Conservation (phyloP, 2,113 vertebrate genomes). For the Melanocharis versteri region DNA sequence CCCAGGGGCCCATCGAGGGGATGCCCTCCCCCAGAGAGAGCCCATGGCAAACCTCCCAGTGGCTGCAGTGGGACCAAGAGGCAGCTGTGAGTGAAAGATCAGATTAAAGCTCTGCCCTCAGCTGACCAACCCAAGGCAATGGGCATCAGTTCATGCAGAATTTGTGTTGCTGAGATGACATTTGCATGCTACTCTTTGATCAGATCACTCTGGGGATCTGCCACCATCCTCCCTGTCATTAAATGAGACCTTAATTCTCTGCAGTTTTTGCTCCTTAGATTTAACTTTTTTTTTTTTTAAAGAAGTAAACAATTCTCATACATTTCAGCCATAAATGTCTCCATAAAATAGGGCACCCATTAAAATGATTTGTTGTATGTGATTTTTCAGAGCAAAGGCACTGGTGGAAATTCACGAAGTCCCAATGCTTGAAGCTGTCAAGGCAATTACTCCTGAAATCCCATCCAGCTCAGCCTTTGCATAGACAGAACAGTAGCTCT, state of each 20-base stretch:
- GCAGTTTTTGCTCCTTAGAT: neutral
- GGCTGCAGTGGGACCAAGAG: neutral
- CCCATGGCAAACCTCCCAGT: neutral
- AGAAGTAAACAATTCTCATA: slow-evolving; percentile 25
- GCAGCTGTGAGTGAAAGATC: neutral
- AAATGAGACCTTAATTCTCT: slow-evolving; percentile 3
- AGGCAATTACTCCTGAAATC: slow-evolving; percentile 48
- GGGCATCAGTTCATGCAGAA: neutral
- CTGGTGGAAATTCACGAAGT: slow-evolving; percentile 49
- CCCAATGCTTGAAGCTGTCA: slow-evolving; percentile 45
- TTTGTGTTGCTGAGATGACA: neutral
- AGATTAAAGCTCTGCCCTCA: neutral
- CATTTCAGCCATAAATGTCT: slow-evolving; percentile 30
- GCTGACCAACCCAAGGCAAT: neutral
- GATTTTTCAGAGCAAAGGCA: slow-evolving; percentile 19
- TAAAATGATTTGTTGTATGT: slow-evolving; percentile 65
- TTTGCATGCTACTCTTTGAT: neutral
- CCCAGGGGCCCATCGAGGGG: neutral
- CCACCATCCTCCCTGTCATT: neutral
- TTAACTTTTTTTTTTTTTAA: neutral
- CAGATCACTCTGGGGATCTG: neutral
- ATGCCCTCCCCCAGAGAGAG: neutral
- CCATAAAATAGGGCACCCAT: slow-evolving; percentile 46
- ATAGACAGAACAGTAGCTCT: slow-evolving; percentile 53
- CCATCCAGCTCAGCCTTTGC: slow-evolving; percentile 3